A percentile compares a stretch with the other conserved stretches of the same genome.
Evolutionary conservation across 1,140 invertebrate species (phyloP).

Genomic region (Argopecten irradians): DNA sequence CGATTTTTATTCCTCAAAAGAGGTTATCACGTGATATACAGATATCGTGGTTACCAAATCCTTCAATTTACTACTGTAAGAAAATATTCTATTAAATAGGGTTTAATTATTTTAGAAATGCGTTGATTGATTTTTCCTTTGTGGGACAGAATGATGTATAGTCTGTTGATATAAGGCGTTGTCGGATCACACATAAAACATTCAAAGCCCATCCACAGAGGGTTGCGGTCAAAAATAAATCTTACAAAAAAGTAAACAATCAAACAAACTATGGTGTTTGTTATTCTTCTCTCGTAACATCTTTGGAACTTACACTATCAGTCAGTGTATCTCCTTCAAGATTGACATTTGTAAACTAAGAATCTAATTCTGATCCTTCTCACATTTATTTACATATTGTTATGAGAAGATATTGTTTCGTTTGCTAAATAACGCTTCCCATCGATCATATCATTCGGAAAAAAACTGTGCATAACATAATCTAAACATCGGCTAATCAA

Average conservation of each 20-base stretch:
- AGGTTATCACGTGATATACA: background rate
- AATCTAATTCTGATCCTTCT: background rate
- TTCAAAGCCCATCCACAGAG: background rate
- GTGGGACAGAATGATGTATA: background rate
- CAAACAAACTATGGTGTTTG: background rate
- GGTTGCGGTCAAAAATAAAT: background rate
- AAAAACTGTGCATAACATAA: background rate
- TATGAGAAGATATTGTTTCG: background rate
- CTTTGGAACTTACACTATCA: background rate
- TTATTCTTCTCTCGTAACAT: background rate
- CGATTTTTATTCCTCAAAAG: background rate
- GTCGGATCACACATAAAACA: background rate
- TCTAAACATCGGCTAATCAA: background rate
- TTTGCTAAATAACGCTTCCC: background rate
- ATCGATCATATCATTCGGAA: background rate
- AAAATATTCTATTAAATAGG: background rate
- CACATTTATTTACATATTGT: background rate
- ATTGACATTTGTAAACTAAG: background rate
- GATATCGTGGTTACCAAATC: background rate
- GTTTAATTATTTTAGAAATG: background rate
- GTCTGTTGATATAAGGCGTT: background rate
- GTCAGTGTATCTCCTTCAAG: background rate
- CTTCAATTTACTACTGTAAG: background rate
- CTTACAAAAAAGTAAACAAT: background rate
- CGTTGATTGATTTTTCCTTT: background rate